Base-by-base conservation (phyloP, 2,113 vertebrate species). In the Fulmarus glacialis region DNA sequence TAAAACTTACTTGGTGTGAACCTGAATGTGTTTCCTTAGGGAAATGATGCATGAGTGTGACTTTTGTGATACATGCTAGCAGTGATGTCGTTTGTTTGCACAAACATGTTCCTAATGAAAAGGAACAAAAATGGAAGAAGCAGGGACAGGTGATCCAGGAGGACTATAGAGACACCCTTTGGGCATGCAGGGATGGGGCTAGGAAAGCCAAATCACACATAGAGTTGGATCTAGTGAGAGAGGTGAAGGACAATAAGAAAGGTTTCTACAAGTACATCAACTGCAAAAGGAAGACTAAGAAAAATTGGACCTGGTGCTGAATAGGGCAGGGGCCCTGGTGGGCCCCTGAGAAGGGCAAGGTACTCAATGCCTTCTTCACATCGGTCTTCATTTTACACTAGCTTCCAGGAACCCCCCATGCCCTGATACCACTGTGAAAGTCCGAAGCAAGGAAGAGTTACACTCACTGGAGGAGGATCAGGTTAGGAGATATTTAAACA, bases 311-410 rank as follows among this genome's bases (percentile, higher is more conserved):
- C 8, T 85, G 43, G 23, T 64, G 23, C 23, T 59, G 27, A 59
- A 52, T 32, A 63, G 9, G 26, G 18, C 30, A 81, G 48, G n/a
- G 19, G 11, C 27, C 21, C 29, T 34, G 4, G 8, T 56, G 21
- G 32, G 7, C 17, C 9, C 23, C 8, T 27, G 4, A 80, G 16
- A 53, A 82, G 9, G 11, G 26, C 43, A 64, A 53, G 30, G 8
- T n/a, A n/a, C 19, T 63, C 15, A 29, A 4, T 42, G 13, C 9
- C 8, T 55, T 32, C 64, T 78, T 84, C 48, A 70, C 29, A 23
- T 29, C 0, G 0, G 18, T 77, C 40, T 60, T 72, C 32, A 15
- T 9, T 62, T 83, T 38, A 38, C 3, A 48, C 4, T 22, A 50
- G 12, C 12, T 36, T 62, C 11, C 8, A 12, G 63, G 6, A 89